A percentile compares a stretch with the other conserved stretches of the same genome.
Evolutionary conservation across 2,797 vertebrate species (phyloP).

Genomic region (Lerista edwardsae): DNA sequence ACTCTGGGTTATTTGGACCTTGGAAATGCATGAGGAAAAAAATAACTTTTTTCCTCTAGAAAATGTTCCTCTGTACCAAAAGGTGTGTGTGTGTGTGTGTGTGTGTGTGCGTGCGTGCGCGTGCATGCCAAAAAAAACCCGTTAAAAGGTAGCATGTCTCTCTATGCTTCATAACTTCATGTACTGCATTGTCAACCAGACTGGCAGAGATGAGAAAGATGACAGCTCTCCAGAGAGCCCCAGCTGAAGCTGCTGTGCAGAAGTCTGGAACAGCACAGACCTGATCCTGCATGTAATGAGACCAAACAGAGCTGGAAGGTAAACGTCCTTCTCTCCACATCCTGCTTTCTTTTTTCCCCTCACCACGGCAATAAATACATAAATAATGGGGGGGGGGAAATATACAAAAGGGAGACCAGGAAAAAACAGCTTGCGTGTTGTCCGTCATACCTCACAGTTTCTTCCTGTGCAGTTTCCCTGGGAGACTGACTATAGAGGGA

Average conservation of each 20-base stretch:
- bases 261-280: slow-evolving; percentile 74
- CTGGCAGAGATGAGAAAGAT: slow-evolving; percentile 69
- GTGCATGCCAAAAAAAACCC: slow-evolving; percentile 17
- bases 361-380: slow-evolving; percentile 27
- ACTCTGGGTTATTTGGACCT: slow-evolving; percentile 55
- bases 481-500: not conserved
- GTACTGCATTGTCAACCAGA: slow-evolving; percentile 66
- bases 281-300: slow-evolving; percentile 79
- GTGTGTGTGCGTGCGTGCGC: not conserved
- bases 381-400: not conserved
- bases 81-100: not conserved
- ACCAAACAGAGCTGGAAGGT: slow-evolving; percentile 64
- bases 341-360: slow-evolving; percentile 13
- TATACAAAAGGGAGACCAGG: not conserved
- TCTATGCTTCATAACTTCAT: slow-evolving; percentile 65
- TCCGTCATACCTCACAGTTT: slow-evolving; percentile 43
- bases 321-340: slow-evolving; percentile 21
- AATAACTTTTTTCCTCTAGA: slow-evolving; percentile 1
- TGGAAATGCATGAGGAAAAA: slow-evolving; percentile 34
- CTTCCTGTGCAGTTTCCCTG: not conserved
- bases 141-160: slow-evolving; percentile 62
- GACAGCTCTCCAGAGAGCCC: slow-evolving; percentile 73
- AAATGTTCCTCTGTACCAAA: slow-evolving; percentile 49
- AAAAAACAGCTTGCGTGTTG: slow-evolving; percentile 44
- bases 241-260: slow-evolving; percentile 61